Conservation (phyloP, 2,888 invertebrate genomes). For the Acrocera orbiculus region DNA sequence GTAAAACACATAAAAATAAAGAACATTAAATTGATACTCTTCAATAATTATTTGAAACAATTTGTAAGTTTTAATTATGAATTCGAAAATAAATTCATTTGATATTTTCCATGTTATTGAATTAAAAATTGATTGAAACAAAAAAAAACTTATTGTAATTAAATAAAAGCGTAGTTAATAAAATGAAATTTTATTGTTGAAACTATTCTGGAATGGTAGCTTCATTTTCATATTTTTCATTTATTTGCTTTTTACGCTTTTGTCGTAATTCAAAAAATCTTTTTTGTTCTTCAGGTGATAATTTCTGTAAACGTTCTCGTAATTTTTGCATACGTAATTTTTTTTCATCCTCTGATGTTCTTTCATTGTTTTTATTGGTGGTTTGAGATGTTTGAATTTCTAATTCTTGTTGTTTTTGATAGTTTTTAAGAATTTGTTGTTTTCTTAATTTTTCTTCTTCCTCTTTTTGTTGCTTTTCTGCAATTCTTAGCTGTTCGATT, state of each 20-base stretch:
- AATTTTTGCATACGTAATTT: slow-evolving; percentile 16
- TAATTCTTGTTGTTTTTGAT: slow-evolving; percentile 7
- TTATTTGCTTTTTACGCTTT: slow-evolving; percentile 18
- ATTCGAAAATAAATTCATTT: no score
- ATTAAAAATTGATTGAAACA: no score
- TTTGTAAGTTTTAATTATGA: no score
- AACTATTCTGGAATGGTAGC: slow-evolving; percentile 14
- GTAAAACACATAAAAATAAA: no score
- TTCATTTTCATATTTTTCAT: slow-evolving; percentile 10
- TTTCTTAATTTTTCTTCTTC: no score
- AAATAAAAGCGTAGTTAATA: no score
- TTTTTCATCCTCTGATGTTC: slow-evolving; percentile 12
- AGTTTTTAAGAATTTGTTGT: slow-evolving; percentile 4
- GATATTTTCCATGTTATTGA: no score
- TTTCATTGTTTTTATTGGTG: slow-evolving; percentile 13
- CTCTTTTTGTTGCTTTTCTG: slow-evolving; percentile 15
- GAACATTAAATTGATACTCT: no score
- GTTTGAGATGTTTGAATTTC: slow-evolving; percentile 8
- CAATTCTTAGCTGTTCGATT: slow-evolving; percentile 11
- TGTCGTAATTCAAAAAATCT: slow-evolving; percentile 23
- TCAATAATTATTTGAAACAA: no score
- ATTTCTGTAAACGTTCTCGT: slow-evolving; percentile 19
- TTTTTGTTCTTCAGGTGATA: slow-evolving; percentile 23
- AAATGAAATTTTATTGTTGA: no score
- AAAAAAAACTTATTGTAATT: no score